Evolutionary conservation across 2,888 invertebrate species (phyloP).

Genomic region (Antheraea yamamai): DNA sequence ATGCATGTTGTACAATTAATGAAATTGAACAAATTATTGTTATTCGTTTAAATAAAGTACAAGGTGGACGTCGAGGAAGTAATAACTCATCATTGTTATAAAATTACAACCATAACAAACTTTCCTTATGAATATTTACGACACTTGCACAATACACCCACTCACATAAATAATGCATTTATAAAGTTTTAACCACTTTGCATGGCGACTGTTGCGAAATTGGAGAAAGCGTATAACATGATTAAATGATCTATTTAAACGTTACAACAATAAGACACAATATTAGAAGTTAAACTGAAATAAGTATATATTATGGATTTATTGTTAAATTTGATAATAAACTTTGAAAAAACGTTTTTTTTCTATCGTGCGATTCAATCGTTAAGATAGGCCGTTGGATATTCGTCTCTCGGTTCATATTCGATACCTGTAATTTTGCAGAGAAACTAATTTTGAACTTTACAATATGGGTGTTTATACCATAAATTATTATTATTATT

Average conservation of each 20-base stretch:
- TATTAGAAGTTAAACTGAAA: background rate
- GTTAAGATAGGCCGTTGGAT: background rate
- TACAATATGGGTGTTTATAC: background rate
- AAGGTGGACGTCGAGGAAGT: slow-evolving; percentile 32
- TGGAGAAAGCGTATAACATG: background rate
- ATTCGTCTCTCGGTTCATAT: background rate
- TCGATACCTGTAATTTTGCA: background rate
- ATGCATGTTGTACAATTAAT: background rate
- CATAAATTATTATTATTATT: background rate
- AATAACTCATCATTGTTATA: slow-evolving; percentile 41
- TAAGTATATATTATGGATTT: background rate
- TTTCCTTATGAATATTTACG: slow-evolving; percentile 45
- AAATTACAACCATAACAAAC: slow-evolving; percentile 41
- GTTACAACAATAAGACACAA: background rate
- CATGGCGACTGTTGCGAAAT: background rate
- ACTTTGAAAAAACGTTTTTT: background rate
- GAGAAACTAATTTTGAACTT: background rate
- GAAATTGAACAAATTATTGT: background rate
- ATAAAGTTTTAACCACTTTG: slow-evolving; percentile 19
- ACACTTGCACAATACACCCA: slow-evolving; percentile 29
- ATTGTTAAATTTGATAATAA: background rate
- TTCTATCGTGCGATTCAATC: background rate
- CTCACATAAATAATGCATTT: slow-evolving; percentile 19
- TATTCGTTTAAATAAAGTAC: background rate
- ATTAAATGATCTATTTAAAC: background rate